Percentiles rank a stretch among this genome's conserved stretches.
Evolutionary conservation across 2,888 invertebrate species (phyloP).

Genomic region (Hedya salicella): DNA sequence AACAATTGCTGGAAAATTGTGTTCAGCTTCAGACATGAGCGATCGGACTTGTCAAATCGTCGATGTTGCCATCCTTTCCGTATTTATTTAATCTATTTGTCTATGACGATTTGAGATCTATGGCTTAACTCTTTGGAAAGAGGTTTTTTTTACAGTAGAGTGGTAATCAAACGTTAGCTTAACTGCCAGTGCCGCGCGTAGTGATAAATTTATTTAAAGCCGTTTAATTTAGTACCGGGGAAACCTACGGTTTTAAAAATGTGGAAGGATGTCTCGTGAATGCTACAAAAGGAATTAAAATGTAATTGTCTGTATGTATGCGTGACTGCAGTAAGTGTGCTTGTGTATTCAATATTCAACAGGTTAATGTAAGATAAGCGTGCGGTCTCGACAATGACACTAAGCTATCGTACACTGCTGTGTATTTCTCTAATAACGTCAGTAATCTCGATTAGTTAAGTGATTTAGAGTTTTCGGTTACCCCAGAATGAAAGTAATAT

Average conservation of each 20-base stretch:
- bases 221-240: conserved; percentile 53
- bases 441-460: neutral
- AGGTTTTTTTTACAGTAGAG: conserved; percentile 28
- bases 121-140: conserved; percentile 18
- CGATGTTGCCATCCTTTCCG: conserved; percentile 46
- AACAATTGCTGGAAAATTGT: conserved; percentile 64
- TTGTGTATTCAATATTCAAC: conserved; percentile 67
- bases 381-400: conserved; percentile 53
- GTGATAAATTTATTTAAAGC: conserved; percentile 53
- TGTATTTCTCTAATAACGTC: neutral
- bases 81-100: conserved; percentile 32
- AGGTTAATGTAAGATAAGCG: conserved; percentile 54
- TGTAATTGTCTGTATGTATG: conserved; percentile 53
- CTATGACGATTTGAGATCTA: conserved; percentile 29
- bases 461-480: neutral
- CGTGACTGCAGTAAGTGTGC: conserved; percentile 58
- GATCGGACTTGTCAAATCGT: conserved; percentile 40
- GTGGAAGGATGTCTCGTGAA: conserved; percentile 46
- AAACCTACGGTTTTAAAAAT: conserved; percentile 50
- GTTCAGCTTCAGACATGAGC: conserved; percentile 50
- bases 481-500: too few relatives aligned
- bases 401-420: neutral
- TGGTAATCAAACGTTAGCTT: conserved; percentile 44
- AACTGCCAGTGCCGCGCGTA: conserved; percentile 61
- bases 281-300: conserved; percentile 34